A percentile compares a stretch with the other conserved stretches of the same genome.
Conservation (phyloP, 2,797 vertebrate genomes). For the Acridotheres tristis region DNA sequence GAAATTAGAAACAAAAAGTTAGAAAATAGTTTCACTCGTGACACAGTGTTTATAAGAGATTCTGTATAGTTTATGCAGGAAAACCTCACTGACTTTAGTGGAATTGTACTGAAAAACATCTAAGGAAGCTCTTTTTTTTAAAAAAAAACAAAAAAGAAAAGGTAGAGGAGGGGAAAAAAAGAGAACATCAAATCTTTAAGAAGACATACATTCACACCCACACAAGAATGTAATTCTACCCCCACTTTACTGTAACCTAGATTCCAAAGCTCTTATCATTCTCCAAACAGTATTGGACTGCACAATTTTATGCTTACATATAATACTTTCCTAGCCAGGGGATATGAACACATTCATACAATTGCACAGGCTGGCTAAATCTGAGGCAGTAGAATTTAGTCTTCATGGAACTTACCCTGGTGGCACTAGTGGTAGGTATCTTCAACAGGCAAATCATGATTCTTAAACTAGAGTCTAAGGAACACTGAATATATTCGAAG, state of each 20-base stretch:
- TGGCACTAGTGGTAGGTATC: constrained; percentile 94
- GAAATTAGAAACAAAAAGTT: background rate
- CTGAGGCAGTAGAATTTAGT: background rate
- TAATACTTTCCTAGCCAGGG: background rate
- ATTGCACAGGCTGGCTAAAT: background rate
- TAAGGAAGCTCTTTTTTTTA: background rate
- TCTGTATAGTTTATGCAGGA: background rate
- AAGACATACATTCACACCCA: constrained; percentile 21
- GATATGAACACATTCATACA: background rate
- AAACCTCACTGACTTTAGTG: background rate
- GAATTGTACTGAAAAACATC: background rate
- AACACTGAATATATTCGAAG: constrained; percentile 82
- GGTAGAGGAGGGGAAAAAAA: fast-evolving
- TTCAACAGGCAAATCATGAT: constrained; percentile 98
- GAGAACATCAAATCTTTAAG: constrained; percentile 2
- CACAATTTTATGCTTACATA: background rate
- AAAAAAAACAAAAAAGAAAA: too few species aligned
- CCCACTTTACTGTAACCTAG: constrained; percentile 39
- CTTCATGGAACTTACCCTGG: constrained; percentile 83
- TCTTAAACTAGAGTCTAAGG: constrained; percentile 95
- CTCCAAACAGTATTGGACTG: background rate
- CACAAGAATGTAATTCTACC: constrained; percentile 17
- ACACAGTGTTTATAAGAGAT: background rate
- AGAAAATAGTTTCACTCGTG: background rate
- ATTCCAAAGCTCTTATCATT: constrained; percentile 28